Conservation (phyloP, 2,888 invertebrate species). For the Mellilla xanthometata region DNA sequence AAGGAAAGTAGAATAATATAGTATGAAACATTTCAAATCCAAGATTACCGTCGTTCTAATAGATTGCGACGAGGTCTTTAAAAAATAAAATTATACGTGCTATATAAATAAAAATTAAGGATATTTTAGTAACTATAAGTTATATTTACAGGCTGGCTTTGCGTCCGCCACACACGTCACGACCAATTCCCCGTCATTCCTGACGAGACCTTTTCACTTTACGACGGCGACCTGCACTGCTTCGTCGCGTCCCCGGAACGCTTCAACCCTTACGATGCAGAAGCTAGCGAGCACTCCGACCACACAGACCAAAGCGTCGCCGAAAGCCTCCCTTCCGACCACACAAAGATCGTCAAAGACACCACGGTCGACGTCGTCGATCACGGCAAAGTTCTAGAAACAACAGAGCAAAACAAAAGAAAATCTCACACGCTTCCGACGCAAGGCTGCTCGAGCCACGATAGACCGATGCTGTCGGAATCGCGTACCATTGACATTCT, state of each 20-base stretch:
- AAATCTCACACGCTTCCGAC: conserved; percentile 83
- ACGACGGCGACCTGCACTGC: conserved; percentile 58
- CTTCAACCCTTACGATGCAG: conserved; percentile 59
- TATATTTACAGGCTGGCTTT: conserved; percentile 84
- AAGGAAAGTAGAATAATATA: too few relatives aligned
- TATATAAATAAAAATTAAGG: too few relatives aligned
- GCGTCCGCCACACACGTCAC: conserved; percentile 89
- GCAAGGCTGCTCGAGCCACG: conserved; percentile 79
- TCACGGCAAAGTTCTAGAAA: conserved; percentile 34
- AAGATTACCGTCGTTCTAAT: too few relatives aligned
- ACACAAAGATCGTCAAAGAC: conserved; percentile 51
- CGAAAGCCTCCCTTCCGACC: conserved; percentile 68
- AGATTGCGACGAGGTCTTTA: too few relatives aligned
- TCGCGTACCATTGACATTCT: conserved; percentile 86
- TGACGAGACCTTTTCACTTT: conserved; percentile 83
- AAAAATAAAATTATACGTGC: too few relatives aligned
- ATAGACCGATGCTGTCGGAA: conserved; percentile 86
- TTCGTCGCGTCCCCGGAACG: conserved; percentile 63
- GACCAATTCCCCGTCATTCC: conserved; percentile 90
- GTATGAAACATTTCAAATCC: too few relatives aligned
- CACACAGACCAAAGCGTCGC: conserved; percentile 73
- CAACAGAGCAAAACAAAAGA: conserved; percentile 58
- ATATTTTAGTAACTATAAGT: not conserved
- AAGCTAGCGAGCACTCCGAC: conserved; percentile 73
- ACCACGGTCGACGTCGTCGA: conserved; percentile 62